Base-by-base conservation (phyloP, 2,888 invertebrate species). In the Icerya purchasi region DNA sequence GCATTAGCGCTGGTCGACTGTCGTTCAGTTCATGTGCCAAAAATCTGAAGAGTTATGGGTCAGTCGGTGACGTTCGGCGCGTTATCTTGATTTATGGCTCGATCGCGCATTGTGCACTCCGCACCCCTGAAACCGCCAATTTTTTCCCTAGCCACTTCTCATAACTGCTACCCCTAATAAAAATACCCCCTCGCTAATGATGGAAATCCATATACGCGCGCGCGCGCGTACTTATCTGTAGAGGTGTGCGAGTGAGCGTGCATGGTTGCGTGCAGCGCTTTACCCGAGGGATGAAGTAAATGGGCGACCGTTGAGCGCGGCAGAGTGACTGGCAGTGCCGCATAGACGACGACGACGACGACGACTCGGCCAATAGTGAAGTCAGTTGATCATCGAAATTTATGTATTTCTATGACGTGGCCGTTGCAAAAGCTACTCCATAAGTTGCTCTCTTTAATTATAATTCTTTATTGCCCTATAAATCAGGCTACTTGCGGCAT, bases 391-490 rank as follows among this genome's bases (percentile, higher is more conserved):
- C n/a, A n/a, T n/a, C 59, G 56, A 56, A 60, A 60, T 60, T 60
- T 60, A 36, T 36, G 36, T 36, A 14, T 36, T 8, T 36, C 8
- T 36, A 56, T 60, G 56, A 60, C 56, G 56, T 60, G 60, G 60
- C 60, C 60, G n/a, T n/a, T n/a, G n/a, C n/a, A n/a, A n/a, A n/a
- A n/a, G n/a, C n/a, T n/a, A n/a, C n/a, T n/a, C n/a, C n/a, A n/a
- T n/a, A n/a, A n/a, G n/a, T n/a, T n/a, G n/a, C n/a, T n/a, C n/a
- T n/a, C n/a, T 60, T 60, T 60, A 60, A 60, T 60, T 60, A 60
- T 60, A 60, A 56, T 60, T 60, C 60, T 60, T 60, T 60, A 60
- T 60, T 60, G 60, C 60, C 60, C 60, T 56, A 60, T 60, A 60
- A 60, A 60, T 60, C 60, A 60, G 60, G 56, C 36, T 36, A 36